Evolutionary conservation across 2,888 invertebrate species (phyloP).

Genomic region (Chrysopilus asiliformis): DNA sequence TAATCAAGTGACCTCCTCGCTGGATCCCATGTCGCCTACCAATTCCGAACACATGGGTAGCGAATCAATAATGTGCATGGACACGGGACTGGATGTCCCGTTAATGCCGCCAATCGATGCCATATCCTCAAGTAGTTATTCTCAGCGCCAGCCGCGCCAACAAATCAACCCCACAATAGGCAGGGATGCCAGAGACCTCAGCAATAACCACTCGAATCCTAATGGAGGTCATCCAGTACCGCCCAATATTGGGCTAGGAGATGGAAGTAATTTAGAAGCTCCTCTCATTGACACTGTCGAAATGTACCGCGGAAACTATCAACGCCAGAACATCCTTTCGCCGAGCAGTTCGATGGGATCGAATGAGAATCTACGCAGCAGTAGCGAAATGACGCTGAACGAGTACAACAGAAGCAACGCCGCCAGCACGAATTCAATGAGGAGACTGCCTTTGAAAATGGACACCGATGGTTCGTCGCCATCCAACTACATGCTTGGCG

Average conservation of each 20-base stretch:
- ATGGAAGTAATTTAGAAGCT: slow-evolving; percentile 5
- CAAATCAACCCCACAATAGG: background rate
- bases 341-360: slow-evolving; percentile 17
- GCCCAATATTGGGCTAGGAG: background rate
- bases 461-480: slow-evolving; percentile 20
- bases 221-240: no score
- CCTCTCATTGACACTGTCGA: slow-evolving; percentile 10
- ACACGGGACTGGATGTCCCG: slow-evolving; percentile 23
- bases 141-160: slow-evolving; percentile 11
- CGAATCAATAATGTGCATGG: slow-evolving; percentile 22
- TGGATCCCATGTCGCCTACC: slow-evolving; percentile 25
- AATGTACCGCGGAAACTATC: slow-evolving; percentile 16
- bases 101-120: slow-evolving; percentile 23
- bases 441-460: slow-evolving; percentile 29
- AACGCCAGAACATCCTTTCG: slow-evolving; percentile 18
- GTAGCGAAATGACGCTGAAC: slow-evolving; percentile 32
- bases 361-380: slow-evolving; percentile 23
- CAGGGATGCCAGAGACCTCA: background rate
- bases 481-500: slow-evolving; percentile 10
- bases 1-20: slow-evolving; percentile 26
- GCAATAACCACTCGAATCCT: background rate
- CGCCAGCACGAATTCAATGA: slow-evolving; percentile 20
- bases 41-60: slow-evolving; percentile 21
- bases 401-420: slow-evolving; percentile 30
- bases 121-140: slow-evolving; percentile 1